phyloP scores from a whole-genome alignment of 2,888 invertebrate species.

The Chloroclysta siterata region DNA sequence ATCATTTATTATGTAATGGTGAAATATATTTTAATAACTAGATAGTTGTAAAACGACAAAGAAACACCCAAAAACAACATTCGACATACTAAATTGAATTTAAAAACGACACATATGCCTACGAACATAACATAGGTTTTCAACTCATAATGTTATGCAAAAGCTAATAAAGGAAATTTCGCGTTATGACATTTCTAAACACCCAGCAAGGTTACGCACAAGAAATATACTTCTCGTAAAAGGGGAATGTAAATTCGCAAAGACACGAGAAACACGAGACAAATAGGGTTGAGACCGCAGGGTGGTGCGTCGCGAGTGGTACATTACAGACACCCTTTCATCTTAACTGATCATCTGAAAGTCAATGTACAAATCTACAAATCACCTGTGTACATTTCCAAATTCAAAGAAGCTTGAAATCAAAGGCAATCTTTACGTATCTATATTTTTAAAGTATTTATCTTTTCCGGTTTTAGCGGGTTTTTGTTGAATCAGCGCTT shows the following conservation, averaged over 20 bases:
- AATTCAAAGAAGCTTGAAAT: neutral
- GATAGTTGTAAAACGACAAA: neutral
- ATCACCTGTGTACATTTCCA: conserved; percentile 30
- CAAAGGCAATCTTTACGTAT: neutral
- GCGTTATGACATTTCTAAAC: conserved; percentile 36
- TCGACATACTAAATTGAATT: neutral
- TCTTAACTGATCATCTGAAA: conserved; percentile 43
- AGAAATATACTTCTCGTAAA: conserved; percentile 35
- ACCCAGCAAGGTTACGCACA: conserved; percentile 33
- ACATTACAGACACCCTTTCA: conserved; percentile 41
- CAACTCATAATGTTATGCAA: conserved; percentile 29
- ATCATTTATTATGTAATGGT: no score
- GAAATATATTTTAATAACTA: no score
- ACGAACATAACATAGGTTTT: conserved; percentile 3
- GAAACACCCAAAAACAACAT: neutral
- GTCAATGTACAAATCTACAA: conserved; percentile 33
- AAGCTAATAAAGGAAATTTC: conserved; percentile 34
- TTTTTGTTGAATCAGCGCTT: neutral
- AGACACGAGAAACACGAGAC: conserved; percentile 46
- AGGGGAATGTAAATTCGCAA: conserved; percentile 42
- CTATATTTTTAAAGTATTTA: neutral
- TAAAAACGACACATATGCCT: conserved; percentile 1
- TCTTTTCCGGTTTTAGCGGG: neutral
- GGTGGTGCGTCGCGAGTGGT: conserved; percentile 33
- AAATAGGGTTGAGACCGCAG: conserved; percentile 51